Base-by-base conservation (phyloP, 2,113 vertebrate species). In the Axis porcinus region DNA sequence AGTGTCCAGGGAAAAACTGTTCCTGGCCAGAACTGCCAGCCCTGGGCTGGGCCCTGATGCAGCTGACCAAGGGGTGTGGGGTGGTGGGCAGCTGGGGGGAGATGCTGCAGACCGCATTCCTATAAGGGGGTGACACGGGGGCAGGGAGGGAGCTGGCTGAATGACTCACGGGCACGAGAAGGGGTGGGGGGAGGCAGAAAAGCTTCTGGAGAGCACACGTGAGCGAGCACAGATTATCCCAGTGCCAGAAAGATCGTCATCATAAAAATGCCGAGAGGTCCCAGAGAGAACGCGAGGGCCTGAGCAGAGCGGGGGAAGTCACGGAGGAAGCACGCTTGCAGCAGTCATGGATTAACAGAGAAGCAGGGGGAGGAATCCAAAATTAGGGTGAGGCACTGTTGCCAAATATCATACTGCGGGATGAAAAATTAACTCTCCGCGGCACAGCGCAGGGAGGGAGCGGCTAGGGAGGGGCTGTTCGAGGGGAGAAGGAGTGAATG, bases 391-490 rank as follows among this genome's bases (percentile, higher is more conserved):
- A 92, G 74, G 43, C 9, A 14, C 28, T 0, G 11, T 0, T 21
- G 57, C 55, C 96, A 95, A 84, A 58, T 23, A 62, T 2, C 62
- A 17, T 25, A 11, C 40, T 28, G 30, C 0, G 1, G 95, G 27
- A 94, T 60, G 83, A 64, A 50, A 93, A 89, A 92, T 23, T 3
- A 58, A 58, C 58, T 12, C 17, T 36, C 78, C 78, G 16, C 0
- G 0, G 2, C 81, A 25, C 4, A 17, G 23, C 7, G 0, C 33
- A 33, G 36, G 67, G 13, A 54, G 57, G 33, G 82, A 52, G 45
- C 0, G 2, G 43, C 74, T 0, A 0, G 19, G 47, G 62, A 79
- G 2, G 8, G 0, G 10, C 6, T 54, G 7, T 52, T 67, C 47
- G 2, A 45, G 47, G 36, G 50, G 50, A 43, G 13, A 25, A 50